These are phyloP conservation scores for Lutjanus erythropterus DNA, from an alignment of 2,113 vertebrate genomes.

Conservation along the genomic window DNA sequence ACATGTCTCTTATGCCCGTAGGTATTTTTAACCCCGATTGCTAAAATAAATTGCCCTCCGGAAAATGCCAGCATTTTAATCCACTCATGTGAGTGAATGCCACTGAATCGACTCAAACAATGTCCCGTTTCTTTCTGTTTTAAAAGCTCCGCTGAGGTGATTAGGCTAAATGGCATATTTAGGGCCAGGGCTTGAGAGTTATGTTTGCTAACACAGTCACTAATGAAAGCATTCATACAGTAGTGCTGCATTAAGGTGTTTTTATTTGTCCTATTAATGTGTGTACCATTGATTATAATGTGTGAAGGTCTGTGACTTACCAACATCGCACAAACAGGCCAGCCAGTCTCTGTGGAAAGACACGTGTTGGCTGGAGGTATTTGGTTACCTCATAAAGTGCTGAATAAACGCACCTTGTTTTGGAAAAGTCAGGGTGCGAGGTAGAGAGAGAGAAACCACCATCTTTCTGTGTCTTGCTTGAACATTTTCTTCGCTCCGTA, in stretches of 20 bases:
- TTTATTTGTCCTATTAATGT: conserved; percentile 48
- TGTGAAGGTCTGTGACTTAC: conserved; percentile 41
- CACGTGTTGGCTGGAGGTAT: conserved; percentile 18
- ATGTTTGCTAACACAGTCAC: conserved; percentile 45
- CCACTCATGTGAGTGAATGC: conserved; percentile 26
- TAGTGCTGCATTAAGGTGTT: conserved; percentile 6
- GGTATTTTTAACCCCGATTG: conserved; percentile 42
- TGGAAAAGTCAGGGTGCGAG: neutral
- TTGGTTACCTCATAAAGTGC: conserved; percentile 46
- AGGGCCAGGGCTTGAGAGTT: conserved; percentile 10
- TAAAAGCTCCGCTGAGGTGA: conserved; percentile 54
- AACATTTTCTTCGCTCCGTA: conserved; percentile 24
- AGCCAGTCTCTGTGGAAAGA: conserved; percentile 37
- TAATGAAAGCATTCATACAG: conserved; percentile 58
- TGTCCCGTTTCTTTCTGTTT: conserved; percentile 52
- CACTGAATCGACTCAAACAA: conserved; percentile 56
- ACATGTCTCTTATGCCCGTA: conserved; percentile 37
- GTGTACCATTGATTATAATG: conserved; percentile 33
- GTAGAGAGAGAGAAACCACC: conserved; percentile 10
- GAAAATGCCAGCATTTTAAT: conserved; percentile 45
- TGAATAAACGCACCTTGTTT: conserved; percentile 51
- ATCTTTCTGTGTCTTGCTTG: conserved; percentile 27
- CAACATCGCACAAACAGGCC: conserved; percentile 40
- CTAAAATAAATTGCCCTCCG: conserved; percentile 37
- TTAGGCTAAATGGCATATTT: conserved; percentile 53